Evolutionary conservation across 2,797 vertebrate species (phyloP).

Genomic region (Poecilia picta): DNA sequence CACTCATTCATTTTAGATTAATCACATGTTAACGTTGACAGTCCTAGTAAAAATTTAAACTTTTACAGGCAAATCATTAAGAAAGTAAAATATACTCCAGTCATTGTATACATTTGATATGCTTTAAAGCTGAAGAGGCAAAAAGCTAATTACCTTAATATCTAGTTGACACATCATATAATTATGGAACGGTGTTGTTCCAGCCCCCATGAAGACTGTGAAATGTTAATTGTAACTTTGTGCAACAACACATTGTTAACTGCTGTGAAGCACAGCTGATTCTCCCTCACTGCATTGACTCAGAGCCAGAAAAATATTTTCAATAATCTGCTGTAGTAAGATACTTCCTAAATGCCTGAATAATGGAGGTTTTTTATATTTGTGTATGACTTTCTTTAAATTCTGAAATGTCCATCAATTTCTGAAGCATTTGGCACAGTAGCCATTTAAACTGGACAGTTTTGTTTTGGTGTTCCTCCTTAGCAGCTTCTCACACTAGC

Average conservation of each 20-base stretch:
- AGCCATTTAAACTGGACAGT: not conserved
- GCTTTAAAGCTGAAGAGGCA: not conserved
- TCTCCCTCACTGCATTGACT: not conserved
- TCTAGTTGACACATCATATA: not conserved
- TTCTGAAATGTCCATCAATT: not conserved
- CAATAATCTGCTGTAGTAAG: not conserved
- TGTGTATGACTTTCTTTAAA: not conserved
- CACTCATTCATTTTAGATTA: too few species aligned
- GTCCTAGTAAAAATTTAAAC: not conserved
- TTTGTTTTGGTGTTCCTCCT: not conserved
- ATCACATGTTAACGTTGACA: too few species aligned
- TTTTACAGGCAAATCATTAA: not conserved
- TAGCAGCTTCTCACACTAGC: not conserved
- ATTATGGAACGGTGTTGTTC: not conserved
- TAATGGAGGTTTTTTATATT: not conserved
- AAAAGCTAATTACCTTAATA: not conserved
- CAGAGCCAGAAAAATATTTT: not conserved
- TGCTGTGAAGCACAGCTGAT: not conserved
- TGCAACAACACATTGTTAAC: conserved; percentile 3
- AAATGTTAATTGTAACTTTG: conserved; percentile 18
- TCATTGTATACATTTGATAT: not conserved
- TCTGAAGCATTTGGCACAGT: not conserved
- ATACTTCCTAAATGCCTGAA: not conserved
- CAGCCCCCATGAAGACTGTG: not conserved
- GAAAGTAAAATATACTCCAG: not conserved